phyloP scores from a whole-genome alignment of 2,888 invertebrate species.

The Drosophila dives region DNA sequence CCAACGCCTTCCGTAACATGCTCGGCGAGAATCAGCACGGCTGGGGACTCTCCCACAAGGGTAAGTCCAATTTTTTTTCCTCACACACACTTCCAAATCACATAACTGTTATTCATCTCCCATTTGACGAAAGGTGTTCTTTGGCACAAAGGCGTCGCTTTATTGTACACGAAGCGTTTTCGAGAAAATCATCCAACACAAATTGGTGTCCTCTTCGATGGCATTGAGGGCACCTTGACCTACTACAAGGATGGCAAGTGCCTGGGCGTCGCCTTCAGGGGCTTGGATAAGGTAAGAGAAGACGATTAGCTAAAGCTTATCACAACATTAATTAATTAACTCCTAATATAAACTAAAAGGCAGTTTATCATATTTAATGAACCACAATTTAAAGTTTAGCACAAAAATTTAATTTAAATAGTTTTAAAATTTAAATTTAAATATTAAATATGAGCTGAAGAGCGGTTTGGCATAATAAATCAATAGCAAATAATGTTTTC shows the following conservation, averaged over 20 bases:
- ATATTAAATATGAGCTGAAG: background rate
- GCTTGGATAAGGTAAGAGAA: conserved; percentile 86
- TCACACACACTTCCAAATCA: background rate
- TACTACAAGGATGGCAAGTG: conserved; percentile 90
- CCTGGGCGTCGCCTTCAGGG: conserved; percentile 90
- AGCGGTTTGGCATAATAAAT: background rate
- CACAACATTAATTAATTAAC: background rate
- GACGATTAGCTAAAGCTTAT: background rate
- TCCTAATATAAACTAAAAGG: background rate
- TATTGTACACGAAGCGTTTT: conserved; percentile 89
- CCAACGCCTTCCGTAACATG: conserved; percentile 89
- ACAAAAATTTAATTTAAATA: too few species aligned
- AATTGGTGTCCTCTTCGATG: conserved; percentile 89
- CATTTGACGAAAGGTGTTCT: conserved; percentile 83
- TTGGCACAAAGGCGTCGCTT: conserved; percentile 89
- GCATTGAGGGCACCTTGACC: conserved; percentile 88
- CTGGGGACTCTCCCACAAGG: conserved; percentile 91
- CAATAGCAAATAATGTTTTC: background rate
- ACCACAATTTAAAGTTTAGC: too few species aligned
- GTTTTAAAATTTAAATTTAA: too few species aligned
- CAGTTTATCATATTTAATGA: background rate
- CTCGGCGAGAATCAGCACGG: conserved; percentile 89
- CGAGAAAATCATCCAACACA: conserved; percentile 89
- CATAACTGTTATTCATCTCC: background rate
- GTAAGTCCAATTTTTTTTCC: conserved; percentile 8